Percentiles rank a stretch among this genome's conserved stretches.
Evolutionary conservation across 2,888 invertebrate species (phyloP).

Genomic region (Stratiomys singularior): DNA sequence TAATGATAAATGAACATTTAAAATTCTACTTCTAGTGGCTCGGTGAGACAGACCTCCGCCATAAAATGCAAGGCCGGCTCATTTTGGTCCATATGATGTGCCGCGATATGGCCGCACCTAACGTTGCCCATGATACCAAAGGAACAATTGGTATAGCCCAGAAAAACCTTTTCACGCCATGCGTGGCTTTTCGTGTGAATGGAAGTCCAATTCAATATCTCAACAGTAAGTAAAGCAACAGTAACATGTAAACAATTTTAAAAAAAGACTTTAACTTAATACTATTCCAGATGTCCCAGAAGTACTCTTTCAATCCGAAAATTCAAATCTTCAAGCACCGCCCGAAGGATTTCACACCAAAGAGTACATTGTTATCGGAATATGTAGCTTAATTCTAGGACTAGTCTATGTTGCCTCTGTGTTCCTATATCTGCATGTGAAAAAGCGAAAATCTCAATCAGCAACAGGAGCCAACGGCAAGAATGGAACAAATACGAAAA

Average conservation of each 20-base stretch:
- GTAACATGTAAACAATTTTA: not conserved
- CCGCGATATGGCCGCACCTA: conserved; percentile 72
- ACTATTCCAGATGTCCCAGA: conserved; percentile 77
- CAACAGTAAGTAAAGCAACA: conserved; percentile 68
- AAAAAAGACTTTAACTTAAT: not conserved
- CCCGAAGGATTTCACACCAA: conserved; percentile 75
- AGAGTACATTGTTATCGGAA: conserved; percentile 85
- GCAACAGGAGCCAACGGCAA: conserved; percentile 60
- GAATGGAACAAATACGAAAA: conserved; percentile 60
- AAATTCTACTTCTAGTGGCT: conserved; percentile 76
- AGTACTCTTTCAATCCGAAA: conserved; percentile 79
- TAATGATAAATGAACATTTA: not conserved
- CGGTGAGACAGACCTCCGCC: conserved; percentile 80
- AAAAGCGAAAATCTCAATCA: conserved; percentile 69
- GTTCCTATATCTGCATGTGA: conserved; percentile 81
- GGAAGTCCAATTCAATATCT: conserved; percentile 78
- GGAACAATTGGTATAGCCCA: not conserved
- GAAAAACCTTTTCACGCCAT: conserved; percentile 80
- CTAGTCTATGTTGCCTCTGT: conserved; percentile 88
- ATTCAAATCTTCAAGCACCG: conserved; percentile 68
- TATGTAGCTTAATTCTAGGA: conserved; percentile 85
- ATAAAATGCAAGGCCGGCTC: conserved; percentile 82
- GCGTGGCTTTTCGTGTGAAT: conserved; percentile 86
- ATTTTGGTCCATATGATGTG: conserved; percentile 84
- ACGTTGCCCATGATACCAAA: conserved; percentile 57